A percentile compares a stretch with the other conserved stretches of the same genome.
Evolutionary conservation across 2,797 vertebrate species (phyloP).

Genomic region (Diplodus puntazzo): DNA sequence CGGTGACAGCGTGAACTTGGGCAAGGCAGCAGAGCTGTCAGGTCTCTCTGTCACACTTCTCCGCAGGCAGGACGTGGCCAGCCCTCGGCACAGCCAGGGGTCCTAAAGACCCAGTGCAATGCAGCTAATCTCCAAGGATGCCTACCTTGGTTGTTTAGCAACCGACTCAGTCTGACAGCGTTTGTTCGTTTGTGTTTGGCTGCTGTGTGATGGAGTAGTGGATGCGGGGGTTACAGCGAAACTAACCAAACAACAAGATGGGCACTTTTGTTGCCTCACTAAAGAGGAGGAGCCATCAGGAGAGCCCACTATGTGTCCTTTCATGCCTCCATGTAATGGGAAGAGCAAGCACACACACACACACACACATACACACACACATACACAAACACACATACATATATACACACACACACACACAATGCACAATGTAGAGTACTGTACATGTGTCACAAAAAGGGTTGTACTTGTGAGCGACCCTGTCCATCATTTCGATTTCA

Average conservation of each 20-base stretch:
- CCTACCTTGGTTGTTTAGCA: constrained; percentile 85
- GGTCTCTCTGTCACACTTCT: constrained; percentile 86
- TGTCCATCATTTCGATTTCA: background rate
- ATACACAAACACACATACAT: background rate
- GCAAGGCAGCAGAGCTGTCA: constrained; percentile 86
- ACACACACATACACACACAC: constrained; percentile 9
- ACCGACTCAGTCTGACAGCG: constrained; percentile 72
- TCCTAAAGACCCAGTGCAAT: constrained; percentile 73
- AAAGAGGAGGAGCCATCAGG: constrained; percentile 69
- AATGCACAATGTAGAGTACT: background rate
- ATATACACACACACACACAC: too few relatives aligned
- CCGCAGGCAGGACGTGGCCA: constrained; percentile 80
- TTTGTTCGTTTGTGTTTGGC: constrained; percentile 74
- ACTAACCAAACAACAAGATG: constrained; percentile 81
- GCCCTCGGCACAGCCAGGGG: constrained; percentile 82
- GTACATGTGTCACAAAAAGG: constrained; percentile 6
- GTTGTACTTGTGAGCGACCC: background rate
- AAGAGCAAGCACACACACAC: constrained; percentile 37
- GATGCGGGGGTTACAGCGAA: constrained; percentile 70
- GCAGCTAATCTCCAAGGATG: constrained; percentile 79
- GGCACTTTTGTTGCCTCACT: constrained; percentile 69
- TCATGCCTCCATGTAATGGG: constrained; percentile 56
- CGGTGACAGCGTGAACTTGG: constrained; percentile 83
- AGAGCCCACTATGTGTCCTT: constrained; percentile 62
- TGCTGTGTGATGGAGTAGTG: constrained; percentile 69